phyloP scores from a whole-genome alignment of 2,888 invertebrate species.

The Caenorhabditis sp. region DNA sequence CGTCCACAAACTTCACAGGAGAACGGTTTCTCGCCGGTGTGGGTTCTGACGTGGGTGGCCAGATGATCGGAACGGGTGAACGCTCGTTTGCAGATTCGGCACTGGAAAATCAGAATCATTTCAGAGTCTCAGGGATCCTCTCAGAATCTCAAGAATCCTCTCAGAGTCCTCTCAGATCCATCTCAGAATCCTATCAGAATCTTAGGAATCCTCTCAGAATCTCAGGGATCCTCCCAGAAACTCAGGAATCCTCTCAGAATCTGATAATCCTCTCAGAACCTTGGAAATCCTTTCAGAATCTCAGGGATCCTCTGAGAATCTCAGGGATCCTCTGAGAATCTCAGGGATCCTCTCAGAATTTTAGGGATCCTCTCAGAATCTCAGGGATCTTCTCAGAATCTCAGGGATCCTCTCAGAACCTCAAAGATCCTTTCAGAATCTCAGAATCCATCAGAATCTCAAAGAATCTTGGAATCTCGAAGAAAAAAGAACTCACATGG shows the following conservation, averaged over 20 bases:
- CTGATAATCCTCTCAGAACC: background rate
- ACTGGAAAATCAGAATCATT: conserved; percentile 86
- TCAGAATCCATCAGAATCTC: background rate
- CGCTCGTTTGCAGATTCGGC: conserved; percentile 97
- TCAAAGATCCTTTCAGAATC: background rate
- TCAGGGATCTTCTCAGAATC: background rate
- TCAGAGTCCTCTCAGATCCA: background rate
- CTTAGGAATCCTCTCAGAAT: background rate
- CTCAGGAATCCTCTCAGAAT: background rate
- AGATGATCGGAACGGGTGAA: conserved; percentile 98
- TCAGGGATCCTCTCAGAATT: no score
- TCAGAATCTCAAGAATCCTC: background rate
- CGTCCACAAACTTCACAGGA: conserved; percentile 98
- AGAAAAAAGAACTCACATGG: conserved; percentile 78
- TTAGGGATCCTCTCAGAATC: no score
- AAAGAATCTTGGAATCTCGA: no score
- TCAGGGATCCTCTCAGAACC: background rate
- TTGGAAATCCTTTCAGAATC: no score
- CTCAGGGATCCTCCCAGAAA: background rate
- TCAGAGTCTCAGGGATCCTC: background rate
- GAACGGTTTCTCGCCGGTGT: conserved; percentile 92
- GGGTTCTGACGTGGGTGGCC: conserved; percentile 96
- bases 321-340: no score
- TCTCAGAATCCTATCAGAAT: no score
- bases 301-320: no score